Percentiles rank a stretch among this genome's conserved stretches.
Conservation (phyloP, 2,113 vertebrate genomes). For the Takifugu flavidus region DNA sequence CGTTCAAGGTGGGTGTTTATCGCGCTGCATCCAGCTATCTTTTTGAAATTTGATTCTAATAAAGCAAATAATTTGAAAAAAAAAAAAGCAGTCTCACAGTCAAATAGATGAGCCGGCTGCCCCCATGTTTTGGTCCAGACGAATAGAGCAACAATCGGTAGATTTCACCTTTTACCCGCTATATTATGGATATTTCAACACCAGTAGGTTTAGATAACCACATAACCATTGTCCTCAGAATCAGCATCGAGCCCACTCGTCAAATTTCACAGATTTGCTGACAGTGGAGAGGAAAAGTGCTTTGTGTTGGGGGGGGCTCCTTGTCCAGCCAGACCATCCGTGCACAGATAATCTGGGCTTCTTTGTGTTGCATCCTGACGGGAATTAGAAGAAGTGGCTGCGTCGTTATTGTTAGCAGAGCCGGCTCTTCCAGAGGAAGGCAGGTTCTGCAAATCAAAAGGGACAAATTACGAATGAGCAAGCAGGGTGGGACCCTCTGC, state of each 20-base stretch:
- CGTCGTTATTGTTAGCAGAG: constrained; percentile 42
- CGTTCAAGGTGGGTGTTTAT: constrained; percentile 62
- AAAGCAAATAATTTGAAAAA: background rate
- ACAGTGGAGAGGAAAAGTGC: constrained; percentile 9
- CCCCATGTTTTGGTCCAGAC: too few relatives aligned
- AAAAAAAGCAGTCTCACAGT: background rate
- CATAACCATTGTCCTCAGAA: too few relatives aligned
- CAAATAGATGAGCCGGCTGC: too few relatives aligned
- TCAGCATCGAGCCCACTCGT: too few relatives aligned
- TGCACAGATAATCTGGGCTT: constrained; percentile 3
- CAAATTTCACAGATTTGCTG: background rate
- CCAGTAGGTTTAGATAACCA: too few relatives aligned
- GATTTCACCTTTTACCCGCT: too few relatives aligned
- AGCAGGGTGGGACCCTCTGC: constrained; percentile 48
- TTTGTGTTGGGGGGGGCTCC: constrained; percentile 11
- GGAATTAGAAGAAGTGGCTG: background rate
- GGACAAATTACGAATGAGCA: constrained; percentile 64
- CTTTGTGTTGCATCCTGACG: constrained; percentile 4
- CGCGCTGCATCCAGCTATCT: background rate
- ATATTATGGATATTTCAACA: too few relatives aligned
- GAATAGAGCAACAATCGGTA: too few relatives aligned
- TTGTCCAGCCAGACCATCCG: constrained; percentile 27
- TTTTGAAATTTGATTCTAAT: background rate
- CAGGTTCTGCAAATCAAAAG: constrained; percentile 56
- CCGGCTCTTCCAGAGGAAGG: constrained; percentile 11